These are phyloP conservation scores for Caradrina kadenii DNA, from an alignment of 2,888 invertebrate genomes.

Conservation along the genomic window DNA sequence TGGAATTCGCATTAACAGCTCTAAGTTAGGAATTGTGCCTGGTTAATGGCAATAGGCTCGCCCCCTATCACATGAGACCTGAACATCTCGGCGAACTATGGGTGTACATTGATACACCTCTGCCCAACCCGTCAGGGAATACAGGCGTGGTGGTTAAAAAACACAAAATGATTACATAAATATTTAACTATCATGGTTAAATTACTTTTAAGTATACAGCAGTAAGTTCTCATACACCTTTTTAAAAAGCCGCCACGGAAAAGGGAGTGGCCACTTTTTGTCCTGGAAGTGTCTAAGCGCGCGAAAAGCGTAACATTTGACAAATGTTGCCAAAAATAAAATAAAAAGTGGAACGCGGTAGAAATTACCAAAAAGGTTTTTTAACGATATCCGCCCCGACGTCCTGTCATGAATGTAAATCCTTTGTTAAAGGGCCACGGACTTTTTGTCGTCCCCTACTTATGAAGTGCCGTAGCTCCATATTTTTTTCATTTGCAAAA, in stretches of 20 bases:
- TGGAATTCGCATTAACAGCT: no score
- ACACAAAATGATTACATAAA: no score
- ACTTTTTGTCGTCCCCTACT: constrained; percentile 2
- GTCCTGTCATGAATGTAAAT: constrained; percentile 20
- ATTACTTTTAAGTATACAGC: no score
- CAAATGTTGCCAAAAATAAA: constrained; percentile 9
- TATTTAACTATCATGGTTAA: no score
- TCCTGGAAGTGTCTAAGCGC: neutral
- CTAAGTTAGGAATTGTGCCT: no score
- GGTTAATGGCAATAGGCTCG: no score
- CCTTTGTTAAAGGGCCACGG: constrained; percentile 13
- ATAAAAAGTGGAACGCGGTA: neutral
- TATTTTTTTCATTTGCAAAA: constrained; percentile 7
- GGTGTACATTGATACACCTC: no score
- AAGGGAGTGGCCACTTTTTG: neutral
- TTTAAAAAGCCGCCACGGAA: neutral
- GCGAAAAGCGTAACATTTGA: neutral
- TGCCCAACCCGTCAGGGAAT: no score
- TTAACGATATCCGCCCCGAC: constrained; percentile 16
- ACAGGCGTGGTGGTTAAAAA: no score
- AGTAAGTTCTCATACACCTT: no score
- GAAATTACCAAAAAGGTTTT: constrained; percentile 29
- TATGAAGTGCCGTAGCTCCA: constrained; percentile 4
- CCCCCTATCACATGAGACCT: no score
- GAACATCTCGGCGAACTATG: no score